phyloP scores from a whole-genome alignment of 2,113 vertebrate species.

The Eudyptes chrysolophus region DNA sequence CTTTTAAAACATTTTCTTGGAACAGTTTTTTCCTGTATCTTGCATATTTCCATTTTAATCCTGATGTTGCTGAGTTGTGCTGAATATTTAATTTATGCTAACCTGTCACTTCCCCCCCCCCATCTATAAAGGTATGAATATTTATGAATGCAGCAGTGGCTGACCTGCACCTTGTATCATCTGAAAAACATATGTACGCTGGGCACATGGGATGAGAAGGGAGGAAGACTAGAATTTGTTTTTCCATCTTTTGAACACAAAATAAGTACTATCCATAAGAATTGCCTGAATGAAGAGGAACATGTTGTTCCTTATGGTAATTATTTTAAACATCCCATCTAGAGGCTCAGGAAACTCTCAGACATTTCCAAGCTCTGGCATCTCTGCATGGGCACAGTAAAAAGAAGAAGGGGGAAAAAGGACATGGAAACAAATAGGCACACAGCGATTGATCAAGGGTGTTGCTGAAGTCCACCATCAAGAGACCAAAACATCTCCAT shows the following conservation, averaged over 20 bases:
- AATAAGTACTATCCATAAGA: neutral
- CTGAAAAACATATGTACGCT: neutral
- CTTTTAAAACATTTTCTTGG: neutral
- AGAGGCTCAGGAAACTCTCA: neutral
- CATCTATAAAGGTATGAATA: neutral
- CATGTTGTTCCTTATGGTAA: neutral
- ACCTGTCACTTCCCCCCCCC: neutral
- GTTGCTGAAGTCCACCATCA: neutral
- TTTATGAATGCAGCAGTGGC: neutral
- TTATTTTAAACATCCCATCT: neutral
- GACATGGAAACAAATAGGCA: neutral
- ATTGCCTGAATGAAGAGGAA: neutral
- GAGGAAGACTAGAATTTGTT: neutral
- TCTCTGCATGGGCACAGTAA: neutral
- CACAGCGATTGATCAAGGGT: neutral
- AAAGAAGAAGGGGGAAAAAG: neutral
- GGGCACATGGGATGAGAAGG: neutral
- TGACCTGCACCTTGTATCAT: neutral
- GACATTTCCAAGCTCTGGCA: neutral
- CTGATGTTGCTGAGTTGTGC: neutral
- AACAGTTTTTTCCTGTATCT: neutral
- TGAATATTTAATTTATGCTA: conserved; percentile 37
- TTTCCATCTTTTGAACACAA: neutral
- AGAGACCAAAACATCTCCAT: neutral
- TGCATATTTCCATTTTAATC: conserved; percentile 20